phyloP scores from a whole-genome alignment of 1,140 invertebrate species.

The Dinoponera quadriceps region DNA sequence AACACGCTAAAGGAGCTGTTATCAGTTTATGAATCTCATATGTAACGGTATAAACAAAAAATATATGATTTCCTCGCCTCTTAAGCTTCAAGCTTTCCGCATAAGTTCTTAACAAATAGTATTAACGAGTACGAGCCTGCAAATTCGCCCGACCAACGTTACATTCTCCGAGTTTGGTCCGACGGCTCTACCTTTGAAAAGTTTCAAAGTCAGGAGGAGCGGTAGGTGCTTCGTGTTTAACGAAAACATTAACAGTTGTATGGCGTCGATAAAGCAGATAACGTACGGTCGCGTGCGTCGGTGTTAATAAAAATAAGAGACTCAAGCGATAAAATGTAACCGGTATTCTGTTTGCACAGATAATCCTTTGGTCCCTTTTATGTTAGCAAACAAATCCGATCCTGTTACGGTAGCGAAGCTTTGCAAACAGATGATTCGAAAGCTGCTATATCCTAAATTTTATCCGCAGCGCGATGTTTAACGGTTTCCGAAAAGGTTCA shows the following conservation, averaged over 20 bases:
- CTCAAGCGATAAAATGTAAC: slow-evolving; percentile 71
- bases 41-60: too few species aligned
- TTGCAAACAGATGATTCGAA: slow-evolving; percentile 71
- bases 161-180: not conserved
- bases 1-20: too few species aligned
- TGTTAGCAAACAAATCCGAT: slow-evolving; percentile 75
- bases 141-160: not conserved
- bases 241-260: slow-evolving; percentile 75
- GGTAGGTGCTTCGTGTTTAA: slow-evolving; percentile 29
- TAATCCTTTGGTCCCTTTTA: slow-evolving; percentile 75
- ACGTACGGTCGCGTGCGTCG: slow-evolving; percentile 59
- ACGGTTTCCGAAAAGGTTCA: slow-evolving; percentile 25
- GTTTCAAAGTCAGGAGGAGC: not conserved
- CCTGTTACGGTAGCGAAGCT: slow-evolving; percentile 64
- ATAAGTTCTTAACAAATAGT: not conserved
- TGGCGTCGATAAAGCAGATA: slow-evolving; percentile 69
- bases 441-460: slow-evolving; percentile 42
- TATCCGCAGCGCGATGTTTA: slow-evolving; percentile 35
- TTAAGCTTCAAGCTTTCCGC: not conserved
- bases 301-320: slow-evolving; percentile 65
- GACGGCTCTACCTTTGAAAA: not conserved
- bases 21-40: too few species aligned
- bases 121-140: not conserved
- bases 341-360: slow-evolving; percentile 72
- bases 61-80: too few species aligned